phyloP scores from a whole-genome alignment of 2,888 invertebrate genomes.

The Troglohyphantes excavatus region DNA sequence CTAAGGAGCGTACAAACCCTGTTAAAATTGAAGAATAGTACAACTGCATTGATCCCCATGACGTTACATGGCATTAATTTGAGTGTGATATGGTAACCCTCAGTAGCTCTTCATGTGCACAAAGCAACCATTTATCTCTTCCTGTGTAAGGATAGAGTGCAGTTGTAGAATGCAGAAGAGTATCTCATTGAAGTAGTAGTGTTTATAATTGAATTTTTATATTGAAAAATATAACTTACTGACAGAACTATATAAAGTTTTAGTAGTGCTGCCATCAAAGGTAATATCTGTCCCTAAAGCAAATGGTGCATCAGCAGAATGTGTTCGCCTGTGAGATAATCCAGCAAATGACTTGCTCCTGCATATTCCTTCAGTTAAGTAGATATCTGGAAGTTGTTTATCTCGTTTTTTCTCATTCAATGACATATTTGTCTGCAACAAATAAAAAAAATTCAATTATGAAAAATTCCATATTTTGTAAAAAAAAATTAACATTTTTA shows the following conservation, averaged over 20 bases:
- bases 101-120: too few species aligned
- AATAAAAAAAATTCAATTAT: not conserved
- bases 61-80: too few species aligned
- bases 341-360: slow-evolving; percentile 76
- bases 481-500: not conserved
- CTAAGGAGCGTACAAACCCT: too few species aligned
- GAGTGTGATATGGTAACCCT: too few species aligned
- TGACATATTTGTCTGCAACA: slow-evolving; percentile 64
- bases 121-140: too few species aligned
- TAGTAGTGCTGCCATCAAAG: slow-evolving; percentile 59
- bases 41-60: too few species aligned
- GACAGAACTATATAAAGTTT: slow-evolving; percentile 51
- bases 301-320: slow-evolving; percentile 65
- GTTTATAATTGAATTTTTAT: not conserved
- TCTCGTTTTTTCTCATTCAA: slow-evolving; percentile 70
- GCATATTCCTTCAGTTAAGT: slow-evolving; percentile 68
- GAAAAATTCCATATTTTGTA: not conserved
- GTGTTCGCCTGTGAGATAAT: slow-evolving; percentile 71
- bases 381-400: slow-evolving; percentile 64
- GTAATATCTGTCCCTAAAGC: slow-evolving; percentile 45
- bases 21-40: too few species aligned
- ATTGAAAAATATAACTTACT: slow-evolving; percentile 21
- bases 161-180: not conserved
- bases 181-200: not conserved
- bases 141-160: too few species aligned